Evolutionary conservation across 1,140 invertebrate species (phyloP).

Genomic region (Lerema accius): DNA sequence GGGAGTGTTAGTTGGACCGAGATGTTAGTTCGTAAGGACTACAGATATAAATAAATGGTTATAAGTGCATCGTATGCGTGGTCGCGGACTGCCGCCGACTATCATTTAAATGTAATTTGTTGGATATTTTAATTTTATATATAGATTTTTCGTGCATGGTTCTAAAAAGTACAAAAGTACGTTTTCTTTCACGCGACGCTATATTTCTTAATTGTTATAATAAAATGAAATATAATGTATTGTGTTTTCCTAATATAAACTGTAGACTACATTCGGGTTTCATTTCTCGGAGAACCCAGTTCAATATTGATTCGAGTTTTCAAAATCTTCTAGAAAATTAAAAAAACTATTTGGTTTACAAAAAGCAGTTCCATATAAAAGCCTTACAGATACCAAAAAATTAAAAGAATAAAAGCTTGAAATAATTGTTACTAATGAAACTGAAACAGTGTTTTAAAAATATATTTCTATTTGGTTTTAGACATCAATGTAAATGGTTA

Average conservation of each 20-base stretch:
- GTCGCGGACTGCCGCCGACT: constrained; percentile 15
- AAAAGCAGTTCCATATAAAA: too few species aligned
- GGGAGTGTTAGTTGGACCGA: constrained; percentile 12
- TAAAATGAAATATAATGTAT: constrained; percentile 75
- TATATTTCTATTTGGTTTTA: constrained; percentile 28
- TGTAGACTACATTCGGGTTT: constrained; percentile 72
- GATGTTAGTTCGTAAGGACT: constrained; percentile 40
- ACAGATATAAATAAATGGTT: constrained; percentile 35
- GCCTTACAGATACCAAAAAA: too few species aligned
- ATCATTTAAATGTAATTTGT: constrained; percentile 44
- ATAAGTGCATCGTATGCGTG: constrained; percentile 35
- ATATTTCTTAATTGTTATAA: constrained; percentile 72
- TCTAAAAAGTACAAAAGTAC: constrained; percentile 70
- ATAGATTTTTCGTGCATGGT: constrained; percentile 60
- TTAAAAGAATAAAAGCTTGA: too few species aligned
- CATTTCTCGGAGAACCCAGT: constrained; percentile 42
- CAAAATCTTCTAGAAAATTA: too few species aligned
- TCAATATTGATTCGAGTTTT: too few species aligned
- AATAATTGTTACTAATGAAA: not conserved
- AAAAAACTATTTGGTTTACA: too few species aligned
- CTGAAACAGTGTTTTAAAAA: constrained; percentile 15
- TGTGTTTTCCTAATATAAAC: constrained; percentile 79
- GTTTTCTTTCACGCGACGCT: constrained; percentile 56
- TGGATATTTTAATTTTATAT: constrained; percentile 62
- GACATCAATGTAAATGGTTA: constrained; percentile 23